These are phyloP conservation scores for Oryzias melastigma DNA, from an alignment of 2,113 vertebrate genomes.

Conservation along the genomic window DNA sequence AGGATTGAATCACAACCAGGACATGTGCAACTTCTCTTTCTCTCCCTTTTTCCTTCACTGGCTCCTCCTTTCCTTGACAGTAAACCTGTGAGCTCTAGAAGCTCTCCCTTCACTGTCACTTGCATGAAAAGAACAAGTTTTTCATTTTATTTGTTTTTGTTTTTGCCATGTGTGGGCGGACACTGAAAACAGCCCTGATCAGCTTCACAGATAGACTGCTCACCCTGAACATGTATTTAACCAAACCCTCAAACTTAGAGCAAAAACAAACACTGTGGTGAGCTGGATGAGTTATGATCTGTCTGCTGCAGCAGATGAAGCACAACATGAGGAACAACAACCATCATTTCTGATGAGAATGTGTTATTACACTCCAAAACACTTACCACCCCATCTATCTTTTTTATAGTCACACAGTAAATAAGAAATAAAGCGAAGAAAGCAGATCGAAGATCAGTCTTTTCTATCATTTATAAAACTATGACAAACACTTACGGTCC, in stretches of 20 bases:
- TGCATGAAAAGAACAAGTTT: conserved; percentile 15
- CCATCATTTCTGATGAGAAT: too few relatives aligned
- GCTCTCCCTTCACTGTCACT: conserved; percentile 12
- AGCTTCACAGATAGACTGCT: conserved; percentile 45
- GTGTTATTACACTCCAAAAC: too few relatives aligned
- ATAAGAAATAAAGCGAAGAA: too few relatives aligned
- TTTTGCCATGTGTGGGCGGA: conserved; percentile 57
- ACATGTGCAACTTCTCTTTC: conserved; percentile 73
- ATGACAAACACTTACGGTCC: too few relatives aligned
- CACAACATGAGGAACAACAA: too few relatives aligned
- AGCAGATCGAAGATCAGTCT: too few relatives aligned
- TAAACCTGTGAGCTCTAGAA: conserved; percentile 38
- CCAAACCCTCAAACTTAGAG: conserved; percentile 32
- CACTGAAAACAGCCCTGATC: conserved; percentile 49
- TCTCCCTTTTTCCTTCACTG: conserved; percentile 44
- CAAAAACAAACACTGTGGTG: conserved; percentile 34
- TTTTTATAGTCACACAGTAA: too few relatives aligned
- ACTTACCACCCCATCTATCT: too few relatives aligned
- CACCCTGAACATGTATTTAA: conserved; percentile 64
- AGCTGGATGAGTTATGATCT: conserved; percentile 11
- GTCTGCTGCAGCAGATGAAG: background rate
- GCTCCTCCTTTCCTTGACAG: conserved; percentile 39
- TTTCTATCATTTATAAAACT: too few relatives aligned
- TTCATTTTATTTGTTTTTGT: conserved; percentile 9
- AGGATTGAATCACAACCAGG: conserved; percentile 79